Evolutionary conservation across 2,797 vertebrate genomes (phyloP).

Genomic region (Chloroceryle inda): DNA sequence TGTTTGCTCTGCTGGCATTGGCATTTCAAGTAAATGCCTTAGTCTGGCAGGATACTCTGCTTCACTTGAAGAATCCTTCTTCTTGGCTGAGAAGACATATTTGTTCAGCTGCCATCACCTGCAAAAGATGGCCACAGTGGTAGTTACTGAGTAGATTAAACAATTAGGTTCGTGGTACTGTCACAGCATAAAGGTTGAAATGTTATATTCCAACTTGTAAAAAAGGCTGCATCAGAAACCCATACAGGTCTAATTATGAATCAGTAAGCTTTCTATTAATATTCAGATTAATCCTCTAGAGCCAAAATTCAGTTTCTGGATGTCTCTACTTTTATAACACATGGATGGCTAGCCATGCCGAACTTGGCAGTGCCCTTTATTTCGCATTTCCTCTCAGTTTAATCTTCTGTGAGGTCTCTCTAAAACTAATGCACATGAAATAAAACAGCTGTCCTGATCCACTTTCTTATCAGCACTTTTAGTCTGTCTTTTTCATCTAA

Average conservation of each 20-base stretch:
- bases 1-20: background rate
- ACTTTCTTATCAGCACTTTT: conserved; percentile 63
- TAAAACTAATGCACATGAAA: conserved; percentile 57
- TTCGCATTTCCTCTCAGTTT: conserved; percentile 58
- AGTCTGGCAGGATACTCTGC: background rate
- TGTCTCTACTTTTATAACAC: conserved; percentile 18
- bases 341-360: background rate
- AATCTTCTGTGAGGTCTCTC: conserved; percentile 41
- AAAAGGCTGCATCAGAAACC: background rate
- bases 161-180: background rate
- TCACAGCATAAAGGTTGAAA: background rate
- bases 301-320: conserved; percentile 10
- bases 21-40: background rate
- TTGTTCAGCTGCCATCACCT: background rate
- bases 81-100: background rate
- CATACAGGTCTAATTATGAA: background rate
- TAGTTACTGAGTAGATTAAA: background rate
- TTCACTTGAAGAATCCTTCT: background rate
- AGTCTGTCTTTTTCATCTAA: conserved; percentile 60
- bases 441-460: conserved; percentile 42
- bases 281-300: conserved; percentile 23
- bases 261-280: conserved; percentile 53
- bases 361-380: conserved; percentile 35
- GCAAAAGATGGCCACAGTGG: background rate
- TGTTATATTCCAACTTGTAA: background rate